These are phyloP conservation scores for Pantelozetes paolii DNA, from an alignment of 2,888 invertebrate species.

Conservation along the genomic window DNA sequence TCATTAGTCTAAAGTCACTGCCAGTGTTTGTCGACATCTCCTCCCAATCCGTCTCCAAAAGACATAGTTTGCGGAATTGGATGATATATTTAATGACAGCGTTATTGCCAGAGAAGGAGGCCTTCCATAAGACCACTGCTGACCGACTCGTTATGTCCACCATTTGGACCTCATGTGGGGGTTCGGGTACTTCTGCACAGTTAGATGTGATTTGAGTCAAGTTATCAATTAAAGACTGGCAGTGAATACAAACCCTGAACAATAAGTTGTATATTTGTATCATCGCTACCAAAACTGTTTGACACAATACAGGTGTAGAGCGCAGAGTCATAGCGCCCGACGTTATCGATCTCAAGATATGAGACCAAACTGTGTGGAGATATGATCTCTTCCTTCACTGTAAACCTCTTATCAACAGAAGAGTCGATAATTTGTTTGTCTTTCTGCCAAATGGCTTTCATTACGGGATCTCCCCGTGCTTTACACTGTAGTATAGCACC, in stretches of 20 bases:
- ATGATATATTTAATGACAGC: conserved; percentile 52
- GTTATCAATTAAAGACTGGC: neutral
- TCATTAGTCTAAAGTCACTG: conserved; percentile 47
- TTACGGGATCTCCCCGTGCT: conserved; percentile 42
- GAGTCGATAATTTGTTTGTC: conserved; percentile 43
- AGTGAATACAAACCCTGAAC: conserved; percentile 41
- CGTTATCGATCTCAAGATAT: conserved; percentile 35
- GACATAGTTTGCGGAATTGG: conserved; percentile 50
- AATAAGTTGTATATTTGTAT: conserved; percentile 44
- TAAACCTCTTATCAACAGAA: conserved; percentile 30
- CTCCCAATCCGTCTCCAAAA: conserved; percentile 32
- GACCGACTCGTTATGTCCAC: conserved; percentile 49
- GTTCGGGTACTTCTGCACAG: conserved; percentile 53
- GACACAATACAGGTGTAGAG: conserved; percentile 63
- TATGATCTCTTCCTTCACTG: conserved; percentile 26
- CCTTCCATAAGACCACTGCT: conserved; percentile 51
- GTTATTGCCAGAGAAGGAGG: conserved; percentile 54
- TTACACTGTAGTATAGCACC: conserved; percentile 37
- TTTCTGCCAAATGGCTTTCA: conserved; percentile 42
- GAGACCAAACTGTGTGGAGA: conserved; percentile 39
- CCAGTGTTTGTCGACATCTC: conserved; percentile 44
- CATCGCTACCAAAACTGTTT: conserved; percentile 69
- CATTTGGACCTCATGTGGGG: conserved; percentile 50
- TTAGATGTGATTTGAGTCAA: neutral
- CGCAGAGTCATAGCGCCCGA: conserved; percentile 53